Evolutionary conservation across 2,113 vertebrate genomes (phyloP), one percentile per base, ranked within the genome.

Genomic region (Vanacampus margaritifer): DNA sequence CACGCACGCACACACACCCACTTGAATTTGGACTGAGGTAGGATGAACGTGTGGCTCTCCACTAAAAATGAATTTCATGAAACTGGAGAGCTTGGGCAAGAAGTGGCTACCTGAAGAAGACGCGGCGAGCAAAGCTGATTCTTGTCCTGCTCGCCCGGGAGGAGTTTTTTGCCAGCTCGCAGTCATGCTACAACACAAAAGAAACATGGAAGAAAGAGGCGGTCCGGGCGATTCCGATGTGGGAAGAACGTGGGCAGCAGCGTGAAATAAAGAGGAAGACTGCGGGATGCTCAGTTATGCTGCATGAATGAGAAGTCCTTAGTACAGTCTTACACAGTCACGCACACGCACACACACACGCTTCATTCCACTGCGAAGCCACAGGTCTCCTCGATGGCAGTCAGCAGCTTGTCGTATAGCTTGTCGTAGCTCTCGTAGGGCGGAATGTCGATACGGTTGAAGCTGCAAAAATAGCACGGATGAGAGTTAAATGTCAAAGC

Each of bases 401-500:
- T 98, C 89, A 98, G 94, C 92, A 98, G 95, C 94, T 98, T 98
- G 89, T 98, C 96, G 65, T 95, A 96, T 0, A 98, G 92, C 87
- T 97, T 97, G 72, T 98, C 95, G 39, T 98, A 98, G 87, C 89
- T 94, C 90, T 98, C 96, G 17, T 98, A 98, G 2, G 95, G 93
- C 2, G 96, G 96, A 93, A 98, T 96, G 95, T 98, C 96, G 61
- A 98, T 95, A 86, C 96, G 92, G 84, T 98, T 98, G 88, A 98
- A 98, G 91, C 96, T 98, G 89, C 0, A 46, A 45, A 6, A 46
- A 46, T 16, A 17, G 3, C 43, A 45, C 14, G 43, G 16, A 46
- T 19, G 43, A 1, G 43, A 7, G 17, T 46, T 19, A 1, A 19
- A 46, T 17, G 16, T 32, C 5, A 45, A 6, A 46, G 43, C 43